Conservation (phyloP, 2,888 invertebrate species). For the Morpho deidamia region DNA sequence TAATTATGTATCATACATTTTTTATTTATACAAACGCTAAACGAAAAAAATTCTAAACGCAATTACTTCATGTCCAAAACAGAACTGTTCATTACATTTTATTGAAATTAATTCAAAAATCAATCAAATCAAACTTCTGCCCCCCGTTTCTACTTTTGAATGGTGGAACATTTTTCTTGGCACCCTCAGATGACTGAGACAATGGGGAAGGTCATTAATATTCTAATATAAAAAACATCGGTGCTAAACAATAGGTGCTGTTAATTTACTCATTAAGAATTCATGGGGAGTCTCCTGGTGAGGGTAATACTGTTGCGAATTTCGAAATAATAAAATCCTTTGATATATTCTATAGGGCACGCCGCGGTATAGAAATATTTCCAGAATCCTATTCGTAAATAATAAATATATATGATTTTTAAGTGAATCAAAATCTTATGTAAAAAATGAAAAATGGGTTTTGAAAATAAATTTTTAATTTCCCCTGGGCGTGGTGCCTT, state of each 20-base stretch:
- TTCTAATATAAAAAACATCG: slow-evolving; percentile 69
- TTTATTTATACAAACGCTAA: background rate
- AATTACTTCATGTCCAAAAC: slow-evolving; percentile 61
- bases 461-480: background rate
- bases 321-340: slow-evolving; percentile 36
- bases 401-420: too few relatives aligned
- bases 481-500: slow-evolving; percentile 16
- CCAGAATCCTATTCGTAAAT: too few relatives aligned
- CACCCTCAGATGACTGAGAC: slow-evolving; percentile 49
- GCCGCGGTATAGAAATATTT: too few relatives aligned
- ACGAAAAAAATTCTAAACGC: slow-evolving; percentile 34
- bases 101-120: slow-evolving; percentile 76
- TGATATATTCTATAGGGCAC: slow-evolving; percentile 32
- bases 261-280: slow-evolving; percentile 76
- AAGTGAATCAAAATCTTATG: too few relatives aligned
- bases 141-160: slow-evolving; percentile 37
- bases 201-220: slow-evolving; percentile 73
- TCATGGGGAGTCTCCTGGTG: slow-evolving; percentile 55
- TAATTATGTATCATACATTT: background rate
- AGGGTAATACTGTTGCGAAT: slow-evolving; percentile 33
- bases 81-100: slow-evolving; percentile 60
- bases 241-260: slow-evolving; percentile 72
- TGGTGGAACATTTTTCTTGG: slow-evolving; percentile 42
- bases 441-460: too few relatives aligned
- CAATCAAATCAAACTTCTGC: slow-evolving; percentile 63